Conservation (phyloP, 2,888 invertebrate genomes). For the Nomada flava region DNA sequence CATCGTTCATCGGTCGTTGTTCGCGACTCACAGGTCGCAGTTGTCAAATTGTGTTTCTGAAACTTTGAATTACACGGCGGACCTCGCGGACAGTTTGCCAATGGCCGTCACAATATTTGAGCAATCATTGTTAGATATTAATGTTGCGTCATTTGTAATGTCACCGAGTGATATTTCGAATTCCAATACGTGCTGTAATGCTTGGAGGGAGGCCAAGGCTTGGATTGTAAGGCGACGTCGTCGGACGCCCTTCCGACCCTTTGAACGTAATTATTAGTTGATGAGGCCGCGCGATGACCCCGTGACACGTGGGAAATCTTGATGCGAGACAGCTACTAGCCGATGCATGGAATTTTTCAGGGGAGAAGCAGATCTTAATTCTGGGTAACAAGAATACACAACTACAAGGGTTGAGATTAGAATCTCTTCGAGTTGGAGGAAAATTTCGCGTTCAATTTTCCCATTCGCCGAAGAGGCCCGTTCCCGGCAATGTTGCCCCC, state of each 20-base stretch:
- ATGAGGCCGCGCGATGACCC: slow-evolving; percentile 14
- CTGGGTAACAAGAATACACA: not conserved
- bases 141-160: not conserved
- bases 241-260: not conserved
- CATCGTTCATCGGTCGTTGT: too few species aligned
- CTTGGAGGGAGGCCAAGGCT: not conserved
- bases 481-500: too few species aligned
- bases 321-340: slow-evolving; percentile 7
- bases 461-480: too few species aligned
- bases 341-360: slow-evolving; percentile 46
- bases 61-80: too few species aligned
- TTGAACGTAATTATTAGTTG: slow-evolving; percentile 27
- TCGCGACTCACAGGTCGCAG: too few species aligned
- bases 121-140: too few species aligned
- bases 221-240: too few species aligned
- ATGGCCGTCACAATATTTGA: too few species aligned
- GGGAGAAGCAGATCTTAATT: not conserved
- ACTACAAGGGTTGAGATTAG: too few species aligned
- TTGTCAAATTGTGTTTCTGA: too few species aligned
- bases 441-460: too few species aligned
- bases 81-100: not conserved
- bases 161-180: not conserved
- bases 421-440: too few species aligned
- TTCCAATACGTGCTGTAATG: not conserved
- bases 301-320: slow-evolving; percentile 48